Conservation (phyloP, 1,140 invertebrate species). For the Lethocerus indicus region DNA sequence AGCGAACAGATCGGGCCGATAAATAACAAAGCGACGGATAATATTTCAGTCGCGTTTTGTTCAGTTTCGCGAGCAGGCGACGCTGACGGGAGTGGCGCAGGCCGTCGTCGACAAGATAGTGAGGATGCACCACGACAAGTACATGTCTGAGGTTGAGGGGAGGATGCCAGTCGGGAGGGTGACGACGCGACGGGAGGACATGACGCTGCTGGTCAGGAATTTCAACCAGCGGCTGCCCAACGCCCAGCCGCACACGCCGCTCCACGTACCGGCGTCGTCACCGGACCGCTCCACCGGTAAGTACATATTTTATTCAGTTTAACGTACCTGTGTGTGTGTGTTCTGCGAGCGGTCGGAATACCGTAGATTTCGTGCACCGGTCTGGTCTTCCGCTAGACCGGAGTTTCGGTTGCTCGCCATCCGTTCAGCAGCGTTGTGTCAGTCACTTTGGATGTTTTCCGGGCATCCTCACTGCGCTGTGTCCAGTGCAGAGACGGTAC, state of each 20-base stretch:
- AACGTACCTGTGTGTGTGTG: neutral
- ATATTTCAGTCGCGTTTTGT: no score
- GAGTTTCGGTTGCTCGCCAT: no score
- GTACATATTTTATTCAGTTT: neutral
- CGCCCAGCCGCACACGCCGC: constrained; percentile 16
- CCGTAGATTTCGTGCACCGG: neutral
- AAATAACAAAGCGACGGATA: no score
- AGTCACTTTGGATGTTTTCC: no score
- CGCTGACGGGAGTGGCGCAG: constrained; percentile 67
- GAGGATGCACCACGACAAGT: constrained; percentile 64
- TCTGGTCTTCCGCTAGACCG: neutral
- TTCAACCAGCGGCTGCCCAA: constrained; percentile 65
- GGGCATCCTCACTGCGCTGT: no score
- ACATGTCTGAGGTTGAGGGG: constrained; percentile 28
- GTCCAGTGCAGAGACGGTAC: no score
- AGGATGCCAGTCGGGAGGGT: constrained; percentile 15
- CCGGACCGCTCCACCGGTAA: neutral
- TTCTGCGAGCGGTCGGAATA: neutral
- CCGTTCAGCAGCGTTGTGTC: neutral
- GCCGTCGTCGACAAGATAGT: constrained; percentile 74
- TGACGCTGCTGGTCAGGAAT: constrained; percentile 70
- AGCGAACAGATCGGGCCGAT: no score
- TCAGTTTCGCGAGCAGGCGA: constrained; percentile 62
- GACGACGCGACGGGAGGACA: constrained; percentile 49
- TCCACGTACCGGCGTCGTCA: neutral